Base-by-base conservation (phyloP, 2,888 invertebrate genomes). In the Bembecia ichneumoniformis region DNA sequence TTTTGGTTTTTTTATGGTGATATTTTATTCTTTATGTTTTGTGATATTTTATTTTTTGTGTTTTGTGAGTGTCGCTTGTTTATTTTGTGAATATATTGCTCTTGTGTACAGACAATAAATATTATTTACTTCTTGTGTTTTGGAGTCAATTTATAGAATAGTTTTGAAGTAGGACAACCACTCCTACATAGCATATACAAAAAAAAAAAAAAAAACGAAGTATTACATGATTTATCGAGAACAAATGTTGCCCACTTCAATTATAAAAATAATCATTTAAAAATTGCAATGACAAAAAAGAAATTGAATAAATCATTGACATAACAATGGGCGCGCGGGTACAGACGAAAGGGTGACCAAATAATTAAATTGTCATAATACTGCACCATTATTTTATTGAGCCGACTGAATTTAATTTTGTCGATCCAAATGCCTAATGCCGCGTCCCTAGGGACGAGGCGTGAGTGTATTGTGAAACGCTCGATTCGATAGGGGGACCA, bases 311-410 rank as follows among this genome's bases (percentile, higher is more conserved):
- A 46, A 48, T 51, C 46, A 51, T 14, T 15, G n/a, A 14, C 40
- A 11, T 13, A 50, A 49, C 53, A 54, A 51, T 49, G 55, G 40
- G n/a, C n/a, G n/a, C n/a, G n/a, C n/a, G n/a, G n/a, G n/a, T n/a
- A n/a, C n/a, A n/a, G n/a, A n/a, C 40, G 40, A 64, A 66, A 60
- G 64, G 65, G 66, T 60, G 40, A 40, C 40, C 40, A 55, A 47
- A 62, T 71, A 71, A 77, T 77, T 71, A 66, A 76, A 77, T 77
- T 71, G 74, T 76, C 71, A 77, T 76, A 74, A 77, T 74, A 64
- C 67, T 61, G 59, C 64, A 55, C 72, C 71, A 75, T 79, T 79
- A 79, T 80, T 77, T 77, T 79, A 79, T 77, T 77, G 78, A 71
- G 70, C 61, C 56, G 62, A 51, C 61, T 56, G 64, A 79, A 81